phyloP scores from a whole-genome alignment of 2,113 vertebrate genomes.

The Zootoca vivipara region DNA sequence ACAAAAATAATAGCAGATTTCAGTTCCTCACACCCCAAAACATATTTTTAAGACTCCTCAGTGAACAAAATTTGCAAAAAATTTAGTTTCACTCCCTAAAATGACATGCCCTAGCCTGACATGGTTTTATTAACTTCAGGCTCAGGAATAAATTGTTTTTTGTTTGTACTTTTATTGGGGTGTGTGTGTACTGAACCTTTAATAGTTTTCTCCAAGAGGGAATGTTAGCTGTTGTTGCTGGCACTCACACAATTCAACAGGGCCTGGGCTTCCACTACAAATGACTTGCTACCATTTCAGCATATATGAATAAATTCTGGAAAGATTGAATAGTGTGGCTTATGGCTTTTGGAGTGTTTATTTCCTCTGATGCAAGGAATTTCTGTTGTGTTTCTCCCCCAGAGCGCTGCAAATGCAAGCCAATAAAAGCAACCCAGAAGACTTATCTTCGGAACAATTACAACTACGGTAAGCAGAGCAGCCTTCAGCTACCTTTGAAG shows the following conservation, averaged over 20 bases:
- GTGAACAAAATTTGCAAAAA: too few relatives aligned
- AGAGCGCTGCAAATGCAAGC: conserved; percentile 93
- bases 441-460: conserved; percentile 94
- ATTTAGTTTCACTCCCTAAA: too few relatives aligned
- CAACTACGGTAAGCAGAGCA: conserved; percentile 89
- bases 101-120: too few relatives aligned
- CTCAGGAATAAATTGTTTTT: neutral
- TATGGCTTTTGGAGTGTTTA: neutral
- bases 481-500: conserved; percentile 3
- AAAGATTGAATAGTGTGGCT: neutral
- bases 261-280: neutral
- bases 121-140: conserved; percentile 1
- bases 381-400: conserved; percentile 50
- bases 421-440: conserved; percentile 83
- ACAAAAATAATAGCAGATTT: too few relatives aligned
- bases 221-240: neutral
- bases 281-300: neutral
- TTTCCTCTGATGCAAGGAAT: conserved; percentile 25
- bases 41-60: too few relatives aligned
- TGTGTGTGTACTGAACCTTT: neutral
- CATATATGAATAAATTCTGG: neutral
- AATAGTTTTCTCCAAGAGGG: neutral
- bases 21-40: too few relatives aligned
- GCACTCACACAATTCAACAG: neutral
- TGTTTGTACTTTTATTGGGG: neutral